phyloP scores from a whole-genome alignment of 2,888 invertebrate genomes.

The Clanis bilineata region DNA sequence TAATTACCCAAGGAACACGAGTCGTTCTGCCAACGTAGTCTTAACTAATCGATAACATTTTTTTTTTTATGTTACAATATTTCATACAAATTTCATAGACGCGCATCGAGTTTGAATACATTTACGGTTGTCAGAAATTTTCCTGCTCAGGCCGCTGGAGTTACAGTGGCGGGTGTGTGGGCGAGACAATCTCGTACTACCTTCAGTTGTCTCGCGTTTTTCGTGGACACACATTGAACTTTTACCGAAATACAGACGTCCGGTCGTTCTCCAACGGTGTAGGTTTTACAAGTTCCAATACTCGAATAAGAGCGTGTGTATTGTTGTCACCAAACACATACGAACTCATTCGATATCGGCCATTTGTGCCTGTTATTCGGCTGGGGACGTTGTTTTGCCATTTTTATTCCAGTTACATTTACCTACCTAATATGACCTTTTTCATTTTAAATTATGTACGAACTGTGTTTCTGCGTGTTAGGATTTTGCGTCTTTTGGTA shows the following conservation, averaged over 20 bases:
- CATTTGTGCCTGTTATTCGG: conserved; percentile 7
- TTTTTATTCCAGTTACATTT: conserved; percentile 5
- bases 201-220: not conserved
- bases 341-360: not conserved
- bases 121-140: too few species aligned
- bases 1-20: too few species aligned
- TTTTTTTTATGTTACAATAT: too few species aligned
- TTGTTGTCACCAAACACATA: conserved; percentile 11
- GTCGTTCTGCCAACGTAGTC: too few species aligned
- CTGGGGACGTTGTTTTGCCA: not conserved
- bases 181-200: too few species aligned
- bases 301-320: not conserved
- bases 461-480: not conserved
- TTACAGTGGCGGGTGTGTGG: too few species aligned
- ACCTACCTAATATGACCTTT: not conserved
- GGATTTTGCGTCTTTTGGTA: not conserved
- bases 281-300: conserved; percentile 10
- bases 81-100: too few species aligned
- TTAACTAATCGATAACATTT: too few species aligned
- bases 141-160: too few species aligned
- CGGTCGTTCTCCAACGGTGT: not conserved
- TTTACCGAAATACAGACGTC: not conserved
- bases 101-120: too few species aligned
- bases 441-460: not conserved
- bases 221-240: not conserved